phyloP scores from a whole-genome alignment of 2,113 vertebrate genomes.

The Bucco capensis region DNA sequence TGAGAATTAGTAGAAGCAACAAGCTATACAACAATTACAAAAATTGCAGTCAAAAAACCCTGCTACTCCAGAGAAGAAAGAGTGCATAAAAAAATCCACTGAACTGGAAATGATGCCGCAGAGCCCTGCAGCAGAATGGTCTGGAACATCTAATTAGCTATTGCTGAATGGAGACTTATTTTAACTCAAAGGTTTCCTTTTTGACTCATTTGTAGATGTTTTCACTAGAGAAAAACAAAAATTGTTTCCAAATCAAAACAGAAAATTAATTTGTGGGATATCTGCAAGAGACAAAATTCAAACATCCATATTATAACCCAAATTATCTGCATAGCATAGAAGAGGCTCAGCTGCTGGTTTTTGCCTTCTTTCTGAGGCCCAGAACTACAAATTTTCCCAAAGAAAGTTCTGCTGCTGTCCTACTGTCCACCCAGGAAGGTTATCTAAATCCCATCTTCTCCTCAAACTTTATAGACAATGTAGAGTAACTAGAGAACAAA shows the following conservation, averaged over 20 bases:
- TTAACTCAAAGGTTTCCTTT: constrained; percentile 4
- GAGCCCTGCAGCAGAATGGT: constrained; percentile 34
- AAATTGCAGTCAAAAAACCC: constrained; percentile 1
- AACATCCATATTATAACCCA: background rate
- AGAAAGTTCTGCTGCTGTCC: background rate
- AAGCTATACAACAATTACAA: background rate
- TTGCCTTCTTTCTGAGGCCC: background rate
- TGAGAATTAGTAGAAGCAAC: background rate
- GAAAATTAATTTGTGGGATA: background rate
- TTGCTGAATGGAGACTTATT: background rate
- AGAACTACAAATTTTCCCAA: background rate
- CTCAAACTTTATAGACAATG: background rate
- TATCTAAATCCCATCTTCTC: background rate
- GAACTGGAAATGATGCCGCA: background rate
- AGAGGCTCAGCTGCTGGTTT: background rate
- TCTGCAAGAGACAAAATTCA: background rate
- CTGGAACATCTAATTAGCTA: constrained; percentile 44
- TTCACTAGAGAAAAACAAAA: background rate
- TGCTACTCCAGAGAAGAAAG: constrained; percentile 19
- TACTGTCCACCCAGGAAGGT: background rate
- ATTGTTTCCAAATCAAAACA: background rate
- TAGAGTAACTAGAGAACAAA: background rate
- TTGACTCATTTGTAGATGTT: background rate
- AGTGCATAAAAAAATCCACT: constrained; percentile 1
- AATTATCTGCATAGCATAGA: background rate